Conservation (phyloP, 92 coral and sea anemone species). For the Actinernus sp. region DNA sequence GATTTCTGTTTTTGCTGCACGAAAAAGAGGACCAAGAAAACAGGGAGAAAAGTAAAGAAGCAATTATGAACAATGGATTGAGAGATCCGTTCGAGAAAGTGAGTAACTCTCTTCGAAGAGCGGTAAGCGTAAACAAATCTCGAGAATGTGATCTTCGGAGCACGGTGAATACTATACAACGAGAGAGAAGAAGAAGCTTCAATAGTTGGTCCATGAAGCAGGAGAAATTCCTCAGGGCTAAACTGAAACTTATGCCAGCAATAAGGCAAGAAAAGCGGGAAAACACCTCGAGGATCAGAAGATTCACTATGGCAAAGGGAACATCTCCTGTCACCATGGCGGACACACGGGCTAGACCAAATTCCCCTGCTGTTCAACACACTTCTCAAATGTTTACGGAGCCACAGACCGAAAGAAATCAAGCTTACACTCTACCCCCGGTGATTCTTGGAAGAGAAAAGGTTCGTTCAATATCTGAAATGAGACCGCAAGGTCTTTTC, state of each 20-base stretch:
- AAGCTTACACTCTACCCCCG: neutral
- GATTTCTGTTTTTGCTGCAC: too few species aligned
- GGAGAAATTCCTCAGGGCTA: conserved; percentile 84
- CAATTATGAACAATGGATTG: conserved; percentile 74
- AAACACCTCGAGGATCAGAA: conserved; percentile 15
- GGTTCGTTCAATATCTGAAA: neutral
- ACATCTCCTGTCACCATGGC: conserved; percentile 42
- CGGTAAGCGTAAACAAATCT: conserved; percentile 85
- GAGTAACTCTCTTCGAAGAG: conserved; percentile 88
- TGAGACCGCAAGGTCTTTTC: neutral
- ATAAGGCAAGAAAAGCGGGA: conserved; percentile 17
- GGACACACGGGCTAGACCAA: conserved; percentile 3
- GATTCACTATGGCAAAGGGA: conserved; percentile 36
- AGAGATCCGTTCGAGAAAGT: conserved; percentile 86
- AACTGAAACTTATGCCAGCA: conserved; percentile 74
- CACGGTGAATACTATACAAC: conserved; percentile 81
- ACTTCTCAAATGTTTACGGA: conserved; percentile 10
- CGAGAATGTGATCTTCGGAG: conserved; percentile 78
- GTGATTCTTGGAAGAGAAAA: neutral
- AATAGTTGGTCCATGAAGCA: conserved; percentile 83
- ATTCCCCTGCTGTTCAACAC: conserved; percentile 14
- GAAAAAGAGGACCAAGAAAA: neutral
- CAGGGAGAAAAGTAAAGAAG: neutral
- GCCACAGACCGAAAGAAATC: neutral
- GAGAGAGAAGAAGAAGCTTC: conserved; percentile 73